Conservation (phyloP, 2,888 invertebrate species). For the Pegoplata infirma region DNA sequence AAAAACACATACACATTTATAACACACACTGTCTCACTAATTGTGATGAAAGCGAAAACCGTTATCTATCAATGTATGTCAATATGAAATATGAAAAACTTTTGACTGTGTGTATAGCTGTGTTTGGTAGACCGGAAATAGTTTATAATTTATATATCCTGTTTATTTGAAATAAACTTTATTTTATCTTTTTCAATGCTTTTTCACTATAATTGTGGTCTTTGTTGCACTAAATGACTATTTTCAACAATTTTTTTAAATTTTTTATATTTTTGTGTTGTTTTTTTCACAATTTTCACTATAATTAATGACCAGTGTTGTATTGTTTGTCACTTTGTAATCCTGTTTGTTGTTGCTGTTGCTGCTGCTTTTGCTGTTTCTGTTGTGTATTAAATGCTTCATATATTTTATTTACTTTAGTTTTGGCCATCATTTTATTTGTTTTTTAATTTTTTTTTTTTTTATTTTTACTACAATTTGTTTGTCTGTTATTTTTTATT, state of each 20-base stretch:
- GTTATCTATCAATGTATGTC: neutral
- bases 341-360: slow-evolving; percentile 43
- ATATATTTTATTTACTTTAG: slow-evolving; percentile 44
- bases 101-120: neutral
- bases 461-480: slow-evolving; percentile 24
- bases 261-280: neutral
- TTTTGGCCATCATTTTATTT: slow-evolving; percentile 36
- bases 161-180: slow-evolving; percentile 44
- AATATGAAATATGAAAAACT: neutral
- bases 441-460: neutral
- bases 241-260: slow-evolving; percentile 40
- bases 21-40: too few species aligned
- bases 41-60: neutral
- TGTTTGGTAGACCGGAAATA: slow-evolving; percentile 19
- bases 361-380: slow-evolving; percentile 39
- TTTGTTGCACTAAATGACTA: slow-evolving; percentile 55
- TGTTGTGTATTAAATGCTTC: slow-evolving; percentile 45
- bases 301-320: slow-evolving; percentile 43
- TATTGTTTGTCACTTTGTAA: slow-evolving; percentile 49
- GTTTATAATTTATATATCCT: slow-evolving; percentile 27
- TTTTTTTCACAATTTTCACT: slow-evolving; percentile 12
- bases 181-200: slow-evolving; percentile 25
- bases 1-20: slow-evolving; percentile 3
- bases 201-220: slow-evolving; percentile 32
- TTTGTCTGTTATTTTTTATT: slow-evolving; percentile 24